Base-by-base conservation (phyloP, 2,113 vertebrate species). In the Bubo blakistoni region DNA sequence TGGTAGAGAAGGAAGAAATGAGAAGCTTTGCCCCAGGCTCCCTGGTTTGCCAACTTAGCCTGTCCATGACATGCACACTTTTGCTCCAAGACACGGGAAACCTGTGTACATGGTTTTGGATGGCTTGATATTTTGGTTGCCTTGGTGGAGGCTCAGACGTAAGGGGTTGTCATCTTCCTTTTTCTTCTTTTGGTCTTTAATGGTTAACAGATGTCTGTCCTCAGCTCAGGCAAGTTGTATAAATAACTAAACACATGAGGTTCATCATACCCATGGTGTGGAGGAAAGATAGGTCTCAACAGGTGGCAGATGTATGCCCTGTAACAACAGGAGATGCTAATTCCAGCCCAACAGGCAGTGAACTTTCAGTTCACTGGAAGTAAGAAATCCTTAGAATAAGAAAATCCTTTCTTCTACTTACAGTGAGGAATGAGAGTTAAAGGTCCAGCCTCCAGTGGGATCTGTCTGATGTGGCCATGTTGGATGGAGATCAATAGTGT, bases 241-340 rank as follows among this genome's bases (percentile, higher is more conserved):
- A 49, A 58, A 21, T 52, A 57, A 46, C 44, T 65, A 6, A 55
- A 73, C 13, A 24, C 2, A 2, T 49, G 59, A 73, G 26, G 16
- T 20, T 80, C 10, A 9, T 72, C 21, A 2, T 36, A 36, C 26
- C 29, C 10, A 2, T 26, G 47, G 34, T 0, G 0, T 1, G 29
- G 36, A 84, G 52, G 52, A 59, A 65, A 24, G 72, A 27, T 40
- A 71, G 26, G 25, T 47, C 24, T 58, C 47, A 6, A 2, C 2
- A 51, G 42, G 21, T 58, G 51, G 34, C 52, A 76, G n/a, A 19
- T 49, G 5, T 29, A 11, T 61, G 52, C 34, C 22, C 30, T 42
- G 40, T n/a, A 44, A 16, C 49, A 81, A 18, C 24, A 71, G n/a
- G n/a, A 72, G 46, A 40, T 61, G 57, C 34, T 47, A 42, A 52